Evolutionary conservation across 2,113 vertebrate species (phyloP), one percentile per base, ranked within the genome.

Genomic region (Epinephelus moara): DNA sequence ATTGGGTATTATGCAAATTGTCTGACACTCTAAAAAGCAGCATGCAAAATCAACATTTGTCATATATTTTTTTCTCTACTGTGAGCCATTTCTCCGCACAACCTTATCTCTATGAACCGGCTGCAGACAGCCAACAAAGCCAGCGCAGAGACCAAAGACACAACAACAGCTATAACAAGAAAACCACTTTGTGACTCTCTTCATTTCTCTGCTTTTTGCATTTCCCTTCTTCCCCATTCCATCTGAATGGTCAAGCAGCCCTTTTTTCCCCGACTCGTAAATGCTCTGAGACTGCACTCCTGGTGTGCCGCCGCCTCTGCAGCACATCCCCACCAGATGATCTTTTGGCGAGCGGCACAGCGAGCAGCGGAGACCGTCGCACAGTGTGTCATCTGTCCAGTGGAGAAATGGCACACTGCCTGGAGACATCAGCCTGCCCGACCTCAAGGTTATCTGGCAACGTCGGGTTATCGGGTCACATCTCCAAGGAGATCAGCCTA

Each of bases 1-100:
- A 91, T 89, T 89, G 52, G 23, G 87, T 87, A 91, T 94, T 94
- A 94, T 94, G 89, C 62, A 90, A 88, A 94, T 82, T 67, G 55
- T 57, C 53, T 61, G 37, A 74, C 42, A 60, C 42, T 74, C 30
- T 55, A 59, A 84, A 33, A 33, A 80, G 74, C 76, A 69, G 72
- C 60, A 27, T 61, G 63, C 69, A 78, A 55, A 87, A 68, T 82
- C 76, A 86, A 75, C 70, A 70, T 66, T 75, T 56, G 63, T 81
- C 52, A 60, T 88, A 30, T 70, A 37, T 85, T 73, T 72, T 73
- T 80, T 85, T 63, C 78, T 50, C 78, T 60, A 61, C 61, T 76
- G 23, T 53, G 52, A 78, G 70, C 2, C 67, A 61, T 84, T 89
- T 77, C 50, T 87, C 68, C 73, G 10, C 18, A 50, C 73, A 81